phyloP scores from a whole-genome alignment of 2,797 vertebrate genomes.

The Antrozous pallidus region DNA sequence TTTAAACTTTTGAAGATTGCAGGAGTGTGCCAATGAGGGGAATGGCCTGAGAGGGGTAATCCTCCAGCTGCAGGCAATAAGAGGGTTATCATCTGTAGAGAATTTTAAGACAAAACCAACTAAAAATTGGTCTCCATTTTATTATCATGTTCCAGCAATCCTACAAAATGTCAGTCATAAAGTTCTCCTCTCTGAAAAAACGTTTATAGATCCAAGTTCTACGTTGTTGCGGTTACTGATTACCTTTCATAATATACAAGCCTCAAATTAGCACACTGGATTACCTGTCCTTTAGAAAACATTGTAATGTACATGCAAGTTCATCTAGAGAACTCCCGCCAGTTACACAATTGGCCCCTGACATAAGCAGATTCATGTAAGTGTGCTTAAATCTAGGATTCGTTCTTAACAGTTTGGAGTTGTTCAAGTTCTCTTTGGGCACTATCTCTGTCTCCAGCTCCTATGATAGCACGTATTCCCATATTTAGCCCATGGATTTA shows the following conservation, averaged over 20 bases:
- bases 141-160: neutral
- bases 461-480: neutral
- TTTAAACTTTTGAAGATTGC: neutral
- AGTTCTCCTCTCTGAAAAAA: neutral
- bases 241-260: neutral
- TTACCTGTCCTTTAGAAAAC: slow-evolving; percentile 9
- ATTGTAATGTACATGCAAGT: neutral
- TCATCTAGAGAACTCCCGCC: neutral
- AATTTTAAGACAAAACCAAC: neutral
- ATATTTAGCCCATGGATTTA: slow-evolving; percentile 2
- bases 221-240: neutral
- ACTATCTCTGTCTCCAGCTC: neutral
- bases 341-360: neutral
- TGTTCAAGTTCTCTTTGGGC: neutral
- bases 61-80: neutral
- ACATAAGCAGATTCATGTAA: neutral
- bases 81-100: neutral
- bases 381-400: neutral
- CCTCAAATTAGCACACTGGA: neutral
- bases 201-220: neutral
- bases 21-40: neutral
- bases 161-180: neutral
- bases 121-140: neutral
- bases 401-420: neutral
- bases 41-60: neutral